phyloP scores from a whole-genome alignment of 2,888 invertebrate species.

The Macrostomum cliftonense region DNA sequence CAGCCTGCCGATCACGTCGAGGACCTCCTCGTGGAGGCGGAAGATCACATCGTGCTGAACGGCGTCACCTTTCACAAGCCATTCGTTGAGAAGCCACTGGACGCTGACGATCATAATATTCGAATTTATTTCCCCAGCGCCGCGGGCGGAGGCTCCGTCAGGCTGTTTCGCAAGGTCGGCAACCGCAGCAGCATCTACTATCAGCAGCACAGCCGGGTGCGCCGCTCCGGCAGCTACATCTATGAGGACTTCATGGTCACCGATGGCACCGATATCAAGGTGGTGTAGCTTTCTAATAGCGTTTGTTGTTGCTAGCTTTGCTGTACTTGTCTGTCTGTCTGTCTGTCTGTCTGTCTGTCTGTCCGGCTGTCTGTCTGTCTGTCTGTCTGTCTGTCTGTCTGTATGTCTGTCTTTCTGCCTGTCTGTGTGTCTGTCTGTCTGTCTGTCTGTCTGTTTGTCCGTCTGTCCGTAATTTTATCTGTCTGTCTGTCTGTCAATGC shows the following conservation, averaged over 20 bases:
- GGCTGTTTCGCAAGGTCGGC: slow-evolving; percentile 76
- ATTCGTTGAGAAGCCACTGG: slow-evolving; percentile 95
- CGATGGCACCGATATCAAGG: slow-evolving; percentile 65
- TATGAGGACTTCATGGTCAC: slow-evolving; percentile 99
- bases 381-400: background rate
- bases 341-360: background rate
- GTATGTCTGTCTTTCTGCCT: no score
- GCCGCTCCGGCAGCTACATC: slow-evolving; percentile 90
- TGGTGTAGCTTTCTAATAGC: slow-evolving; percentile 16
- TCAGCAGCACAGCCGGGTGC: slow-evolving; percentile 59
- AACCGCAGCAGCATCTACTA: slow-evolving; percentile 86
- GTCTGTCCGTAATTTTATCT: no score
- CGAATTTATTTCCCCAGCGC: slow-evolving; percentile 97
- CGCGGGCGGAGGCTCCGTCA: slow-evolving; percentile 85
- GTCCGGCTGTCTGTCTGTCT: no score
- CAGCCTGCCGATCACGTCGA: slow-evolving; percentile 55
- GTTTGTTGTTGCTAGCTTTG: background rate
- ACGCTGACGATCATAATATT: slow-evolving; percentile 97
- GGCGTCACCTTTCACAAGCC: slow-evolving; percentile 80
- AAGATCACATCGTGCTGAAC: slow-evolving; percentile 90
- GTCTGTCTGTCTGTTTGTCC: no score
- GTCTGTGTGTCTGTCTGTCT: no score
- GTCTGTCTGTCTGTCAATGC: no score
- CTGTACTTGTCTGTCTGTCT: background rate
- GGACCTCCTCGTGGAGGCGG: slow-evolving; percentile 48